Evolutionary conservation across 2,888 invertebrate species (phyloP), one percentile per base, ranked within the genome.

Genomic region (Epinotia ramella): DNA sequence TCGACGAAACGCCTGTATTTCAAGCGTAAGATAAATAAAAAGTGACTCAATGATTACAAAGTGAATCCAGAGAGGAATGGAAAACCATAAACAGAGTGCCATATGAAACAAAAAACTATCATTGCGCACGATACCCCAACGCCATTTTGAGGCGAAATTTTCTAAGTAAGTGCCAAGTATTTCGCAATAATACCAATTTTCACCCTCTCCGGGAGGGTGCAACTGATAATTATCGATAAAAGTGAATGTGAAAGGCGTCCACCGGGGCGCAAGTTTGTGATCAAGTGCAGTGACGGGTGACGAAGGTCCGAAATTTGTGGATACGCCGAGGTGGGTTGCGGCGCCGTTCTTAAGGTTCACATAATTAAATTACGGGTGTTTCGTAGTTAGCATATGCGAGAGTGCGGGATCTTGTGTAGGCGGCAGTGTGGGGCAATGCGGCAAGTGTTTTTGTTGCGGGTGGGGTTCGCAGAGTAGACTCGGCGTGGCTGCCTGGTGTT

Each of bases 91-190:
- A 88, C 84, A 83, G 87, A 88, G 91, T 91, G 88, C 89, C 88
- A 84, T 90, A 89, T 90, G 90, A 93, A 93, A 93, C 93, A 92
- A 94, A 94, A 94, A 94, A 91, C 94, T 91, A 92, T 93, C 93
- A 91, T 92, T 93, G 92, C 95, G 94, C 95, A 94, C 94, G 94
- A 93, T 93, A 93, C 89, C 88, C 87, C 90, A 94, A 94, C 95
- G 95, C 95, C 95, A 95, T 95, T 95, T 95, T 95, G 95, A 95
- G 94, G 94, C 94, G 93, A 95, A 95, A 93, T 93, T 94, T 94
- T 94, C 91, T 94, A 92, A 94, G 95, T 95, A 94, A 95, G 95
- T 95, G 94, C 93, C 94, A 94, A 93, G 93, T 94, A 94, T 92
- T 94, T 94, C 88, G 93, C 92, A 91, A 93, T 94, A 93, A 91